Conservation (phyloP, 2,888 invertebrate genomes). For the Ephialtes manifestator region DNA sequence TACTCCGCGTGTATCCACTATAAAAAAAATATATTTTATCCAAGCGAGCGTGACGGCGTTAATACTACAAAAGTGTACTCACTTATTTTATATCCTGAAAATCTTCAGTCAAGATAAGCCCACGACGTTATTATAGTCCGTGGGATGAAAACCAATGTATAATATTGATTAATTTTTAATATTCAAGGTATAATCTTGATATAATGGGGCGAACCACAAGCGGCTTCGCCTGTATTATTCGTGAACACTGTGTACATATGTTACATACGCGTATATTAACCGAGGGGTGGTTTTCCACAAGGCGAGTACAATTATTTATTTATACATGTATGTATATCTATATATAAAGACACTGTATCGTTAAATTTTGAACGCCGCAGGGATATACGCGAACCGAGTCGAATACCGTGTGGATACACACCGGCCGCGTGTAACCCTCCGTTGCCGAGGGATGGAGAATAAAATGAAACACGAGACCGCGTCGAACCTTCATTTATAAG, state of each 20-base stretch:
- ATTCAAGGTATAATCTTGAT: conserved; percentile 7
- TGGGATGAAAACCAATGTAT: conserved; percentile 10
- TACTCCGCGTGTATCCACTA: too few species aligned
- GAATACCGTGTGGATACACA: conserved; percentile 10
- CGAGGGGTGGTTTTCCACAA: background rate
- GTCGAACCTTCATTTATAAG: conserved; percentile 84
- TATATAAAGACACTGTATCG: conserved; percentile 1
- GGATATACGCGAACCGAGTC: conserved; percentile 7
- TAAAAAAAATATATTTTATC: too few species aligned
- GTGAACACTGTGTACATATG: conserved; percentile 37
- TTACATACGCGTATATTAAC: background rate
- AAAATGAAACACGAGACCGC: conserved; percentile 78
- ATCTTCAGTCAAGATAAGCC: background rate
- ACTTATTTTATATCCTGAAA: background rate
- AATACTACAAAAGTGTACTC: background rate
- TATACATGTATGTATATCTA: too few species aligned
- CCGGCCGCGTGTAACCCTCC: conserved; percentile 73
- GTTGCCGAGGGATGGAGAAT: conserved; percentile 79
- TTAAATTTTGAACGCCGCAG: conserved; percentile 39
- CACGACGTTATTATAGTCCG: background rate
- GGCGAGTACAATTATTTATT: too few species aligned
- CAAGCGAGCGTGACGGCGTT: background rate
- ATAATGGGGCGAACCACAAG: background rate
- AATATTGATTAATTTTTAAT: background rate
- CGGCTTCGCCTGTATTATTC: conserved; percentile 24